Evolutionary conservation across 2,797 vertebrate genomes (phyloP), one percentile per base, ranked within the genome.

Genomic region (Oreortyx pictus): DNA sequence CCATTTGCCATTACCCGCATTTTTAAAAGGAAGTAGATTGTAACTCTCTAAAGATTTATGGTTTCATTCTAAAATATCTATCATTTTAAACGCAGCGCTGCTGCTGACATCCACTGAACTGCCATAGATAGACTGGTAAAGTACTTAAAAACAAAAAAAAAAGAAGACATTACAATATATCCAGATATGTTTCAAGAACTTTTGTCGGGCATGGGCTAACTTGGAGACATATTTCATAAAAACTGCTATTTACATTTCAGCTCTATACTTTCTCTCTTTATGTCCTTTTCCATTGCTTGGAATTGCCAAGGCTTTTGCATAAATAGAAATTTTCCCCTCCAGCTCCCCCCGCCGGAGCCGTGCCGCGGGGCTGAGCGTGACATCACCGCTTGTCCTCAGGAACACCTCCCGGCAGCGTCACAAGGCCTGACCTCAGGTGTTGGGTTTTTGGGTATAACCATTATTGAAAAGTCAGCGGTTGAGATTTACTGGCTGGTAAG

Each of bases 101-200:
- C 89, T 84, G 76, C 95, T 87, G 70, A 56, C 89, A 93, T 89
- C 73, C 94, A 61, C 93, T 33, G 31, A 57, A 9, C 80, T 70
- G 87, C 95, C 82, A 43, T 20, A 86, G 95, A 95, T 95, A 89
- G 92, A 67, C 95, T 97, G 96, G 92, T 94, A 96, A 97, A 97
- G 94, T 96, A 96, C 95, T 97, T 97, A 94, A 75, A 96, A 90
- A 92, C 65, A 66, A 74, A 67, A 54, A 52, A 17, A 68, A 72
- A 78, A 66, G 78, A 46, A 90, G 81, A 80, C 92, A 94, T 94
- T 86, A 95, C 86, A 96, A 96, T 96, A 93, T 95, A 96, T 95
- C 93, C 93, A 90, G 93, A 91, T 96, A 84, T 2, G 33, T 84
- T 96, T 95, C 94, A 96, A 96, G 79, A 82, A 79, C 87, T 94